A percentile compares a stretch with the other conserved stretches of the same genome.
Conservation (phyloP, 1,140 invertebrate species). For the Phymastichus coffea region DNA sequence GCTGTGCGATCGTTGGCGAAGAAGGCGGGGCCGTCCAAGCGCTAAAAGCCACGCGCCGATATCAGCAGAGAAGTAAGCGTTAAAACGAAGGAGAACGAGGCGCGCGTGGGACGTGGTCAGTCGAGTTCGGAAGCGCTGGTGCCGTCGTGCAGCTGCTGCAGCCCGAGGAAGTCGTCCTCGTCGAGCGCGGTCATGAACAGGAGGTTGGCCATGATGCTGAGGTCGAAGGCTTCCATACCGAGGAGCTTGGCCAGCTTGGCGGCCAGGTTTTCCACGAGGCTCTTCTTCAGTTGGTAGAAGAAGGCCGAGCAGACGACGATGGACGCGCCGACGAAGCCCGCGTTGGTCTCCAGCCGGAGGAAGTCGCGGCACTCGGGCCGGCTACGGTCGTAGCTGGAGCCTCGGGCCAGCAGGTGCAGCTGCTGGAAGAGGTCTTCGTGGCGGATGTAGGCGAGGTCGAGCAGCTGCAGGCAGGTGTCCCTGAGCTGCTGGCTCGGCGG, state of each 20-base stretch:
- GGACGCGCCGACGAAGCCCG: conserved; percentile 32
- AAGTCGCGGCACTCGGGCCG: conserved; percentile 13
- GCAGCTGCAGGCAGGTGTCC: conserved; percentile 1
- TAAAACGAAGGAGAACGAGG: too few relatives aligned
- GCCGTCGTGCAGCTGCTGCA: too few relatives aligned
- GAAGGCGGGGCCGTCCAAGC: too few relatives aligned
- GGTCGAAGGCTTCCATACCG: conserved; percentile 8
- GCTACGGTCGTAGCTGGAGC: conserved; percentile 2
- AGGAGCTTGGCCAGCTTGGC: conserved; percentile 5
- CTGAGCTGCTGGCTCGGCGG: not conserved
- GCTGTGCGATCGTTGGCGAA: not conserved
- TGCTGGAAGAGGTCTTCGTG: conserved; percentile 35
- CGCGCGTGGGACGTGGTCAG: too few relatives aligned
- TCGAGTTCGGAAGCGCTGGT: not conserved
- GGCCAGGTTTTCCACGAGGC: not conserved
- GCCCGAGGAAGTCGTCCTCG: conserved; percentile 16
- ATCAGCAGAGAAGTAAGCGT: too few relatives aligned
- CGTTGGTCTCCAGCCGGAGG: conserved; percentile 32
- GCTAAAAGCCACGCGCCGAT: too few relatives aligned
- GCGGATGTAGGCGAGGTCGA: conserved; percentile 28
- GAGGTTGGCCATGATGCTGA: conserved; percentile 25
- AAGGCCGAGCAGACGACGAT: conserved; percentile 37
- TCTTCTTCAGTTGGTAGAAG: conserved; percentile 22
- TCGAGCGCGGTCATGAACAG: conserved; percentile 20
- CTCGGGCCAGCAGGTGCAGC: conserved; percentile 27